phyloP scores from a whole-genome alignment of 2,113 vertebrate species.

The Barnardius zonarius region DNA sequence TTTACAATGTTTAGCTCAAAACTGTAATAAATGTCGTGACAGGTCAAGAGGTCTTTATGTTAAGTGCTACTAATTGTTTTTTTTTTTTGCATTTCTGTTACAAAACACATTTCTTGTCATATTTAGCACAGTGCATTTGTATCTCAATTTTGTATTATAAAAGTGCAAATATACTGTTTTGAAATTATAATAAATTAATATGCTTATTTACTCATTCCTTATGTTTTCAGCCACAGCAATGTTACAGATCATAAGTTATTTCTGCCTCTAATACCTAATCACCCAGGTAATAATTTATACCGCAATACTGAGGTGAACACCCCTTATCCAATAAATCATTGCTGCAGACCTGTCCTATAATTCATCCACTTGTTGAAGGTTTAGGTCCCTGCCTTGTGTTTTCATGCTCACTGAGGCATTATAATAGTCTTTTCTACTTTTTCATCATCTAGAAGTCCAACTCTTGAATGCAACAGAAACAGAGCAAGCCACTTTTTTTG shows the following conservation, averaged over 20 bases:
- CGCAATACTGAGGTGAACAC: neutral
- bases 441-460: neutral
- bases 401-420: neutral
- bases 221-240: neutral
- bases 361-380: constrained; percentile 21
- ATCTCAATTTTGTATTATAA: neutral
- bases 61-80: neutral
- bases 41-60: neutral
- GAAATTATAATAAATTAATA: neutral
- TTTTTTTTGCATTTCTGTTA: neutral
- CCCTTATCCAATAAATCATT: neutral
- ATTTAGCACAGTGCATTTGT: neutral
- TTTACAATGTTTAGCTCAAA: neutral
- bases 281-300: constrained; percentile 18
- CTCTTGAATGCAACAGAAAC: neutral
- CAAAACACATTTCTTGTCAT: neutral
- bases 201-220: neutral
- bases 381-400: neutral
- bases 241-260: neutral
- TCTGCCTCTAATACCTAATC: constrained; percentile 1
- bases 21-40: neutral
- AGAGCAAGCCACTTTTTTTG: neutral
- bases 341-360: neutral
- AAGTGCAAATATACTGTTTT: neutral
- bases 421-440: neutral